phyloP scores from a whole-genome alignment of 2,113 vertebrate species.

The Azemiops feae region DNA sequence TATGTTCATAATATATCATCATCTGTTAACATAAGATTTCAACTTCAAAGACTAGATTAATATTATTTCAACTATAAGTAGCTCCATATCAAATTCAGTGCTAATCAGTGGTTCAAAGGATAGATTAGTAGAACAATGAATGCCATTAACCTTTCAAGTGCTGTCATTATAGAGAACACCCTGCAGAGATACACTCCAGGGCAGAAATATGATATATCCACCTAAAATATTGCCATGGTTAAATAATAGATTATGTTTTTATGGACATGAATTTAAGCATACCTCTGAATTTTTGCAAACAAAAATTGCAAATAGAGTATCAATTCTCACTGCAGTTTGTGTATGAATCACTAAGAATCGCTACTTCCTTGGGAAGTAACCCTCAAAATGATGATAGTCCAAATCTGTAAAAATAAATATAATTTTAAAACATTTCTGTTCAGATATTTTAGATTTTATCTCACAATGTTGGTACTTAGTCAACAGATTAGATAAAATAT shows the following conservation, averaged over 20 bases:
- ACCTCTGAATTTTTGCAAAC: neutral
- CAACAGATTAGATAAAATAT: accelerated
- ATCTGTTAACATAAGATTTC: conserved; percentile 63
- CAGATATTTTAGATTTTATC: neutral
- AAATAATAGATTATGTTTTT: neutral
- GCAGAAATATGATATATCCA: conserved; percentile 40
- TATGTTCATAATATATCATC: conserved; percentile 67
- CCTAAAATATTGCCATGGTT: neutral
- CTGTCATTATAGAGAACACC: conserved; percentile 43
- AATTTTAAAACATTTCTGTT: neutral
- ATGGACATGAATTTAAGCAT: neutral
- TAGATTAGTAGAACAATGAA: conserved; percentile 65
- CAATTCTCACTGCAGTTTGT: neutral
- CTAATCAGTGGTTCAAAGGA: conserved; percentile 73
- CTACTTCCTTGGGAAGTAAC: neutral
- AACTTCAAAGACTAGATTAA: conserved; percentile 69
- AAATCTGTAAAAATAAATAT: neutral
- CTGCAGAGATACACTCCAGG: conserved; percentile 44
- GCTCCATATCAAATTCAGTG: conserved; percentile 72
- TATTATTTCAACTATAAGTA: conserved; percentile 65
- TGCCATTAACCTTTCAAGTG: conserved; percentile 67
- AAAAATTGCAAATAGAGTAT: neutral
- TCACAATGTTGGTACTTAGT: neutral
- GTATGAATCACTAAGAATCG: neutral
- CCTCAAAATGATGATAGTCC: neutral